Evolutionary conservation across 1,140 invertebrate species (phyloP).

Genomic region (Laupala kohalensis): DNA sequence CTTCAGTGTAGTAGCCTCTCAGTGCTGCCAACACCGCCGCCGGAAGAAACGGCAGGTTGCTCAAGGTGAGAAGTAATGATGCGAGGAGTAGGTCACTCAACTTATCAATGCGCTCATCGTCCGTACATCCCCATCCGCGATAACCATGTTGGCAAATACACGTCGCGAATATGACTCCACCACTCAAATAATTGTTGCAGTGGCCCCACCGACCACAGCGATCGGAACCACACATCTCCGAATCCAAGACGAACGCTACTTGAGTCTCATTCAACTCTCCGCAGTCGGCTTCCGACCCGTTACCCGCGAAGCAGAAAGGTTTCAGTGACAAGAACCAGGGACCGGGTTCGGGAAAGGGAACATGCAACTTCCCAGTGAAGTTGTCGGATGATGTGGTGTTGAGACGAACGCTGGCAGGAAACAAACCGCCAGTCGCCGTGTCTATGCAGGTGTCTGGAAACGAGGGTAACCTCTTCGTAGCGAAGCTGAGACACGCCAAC

Average conservation of each 20-base stretch:
- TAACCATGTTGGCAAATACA: constrained; percentile 59
- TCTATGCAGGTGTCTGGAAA: constrained; percentile 40
- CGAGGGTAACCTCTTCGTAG: constrained; percentile 29
- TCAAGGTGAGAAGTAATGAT: constrained; percentile 65
- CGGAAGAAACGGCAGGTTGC: constrained; percentile 74
- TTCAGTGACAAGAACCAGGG: constrained; percentile 56
- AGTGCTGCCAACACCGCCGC: constrained; percentile 64
- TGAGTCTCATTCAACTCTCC: neutral
- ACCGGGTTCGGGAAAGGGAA: constrained; percentile 67
- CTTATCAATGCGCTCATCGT: constrained; percentile 57
- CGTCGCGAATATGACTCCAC: constrained; percentile 58
- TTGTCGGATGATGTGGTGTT: neutral
- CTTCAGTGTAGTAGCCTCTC: constrained; percentile 66
- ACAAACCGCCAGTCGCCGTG: constrained; percentile 36
- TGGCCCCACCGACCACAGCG: constrained; percentile 48
- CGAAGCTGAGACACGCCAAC: constrained; percentile 39
- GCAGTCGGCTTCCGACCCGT: neutral
- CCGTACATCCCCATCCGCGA: constrained; percentile 72
- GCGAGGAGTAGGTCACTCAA: constrained; percentile 49
- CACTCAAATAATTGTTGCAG: constrained; percentile 58
- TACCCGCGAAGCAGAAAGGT: constrained; percentile 37
- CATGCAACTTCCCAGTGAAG: constrained; percentile 30
- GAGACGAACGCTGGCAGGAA: constrained; percentile 4
- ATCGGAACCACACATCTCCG: constrained; percentile 50
- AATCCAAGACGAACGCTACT: constrained; percentile 43